Evolutionary conservation across 2,888 invertebrate species (phyloP).

Genomic region (Cloeon dipterum): DNA sequence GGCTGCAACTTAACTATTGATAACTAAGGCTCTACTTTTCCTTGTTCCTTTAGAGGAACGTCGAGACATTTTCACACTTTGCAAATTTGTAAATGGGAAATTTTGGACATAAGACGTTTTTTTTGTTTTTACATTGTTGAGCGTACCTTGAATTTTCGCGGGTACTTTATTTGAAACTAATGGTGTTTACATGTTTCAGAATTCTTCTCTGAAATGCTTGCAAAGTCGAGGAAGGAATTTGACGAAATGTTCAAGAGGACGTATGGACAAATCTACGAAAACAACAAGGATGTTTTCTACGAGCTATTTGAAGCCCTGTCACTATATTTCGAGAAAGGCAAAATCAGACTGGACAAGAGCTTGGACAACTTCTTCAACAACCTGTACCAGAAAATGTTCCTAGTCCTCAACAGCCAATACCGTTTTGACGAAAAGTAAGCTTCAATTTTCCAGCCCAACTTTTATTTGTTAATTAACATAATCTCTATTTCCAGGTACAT

Average conservation of each 20-base stretch:
- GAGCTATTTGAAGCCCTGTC: slow-evolving; percentile 77
- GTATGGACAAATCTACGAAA: slow-evolving; percentile 85
- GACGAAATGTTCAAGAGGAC: slow-evolving; percentile 90
- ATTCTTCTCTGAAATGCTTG: slow-evolving; percentile 66
- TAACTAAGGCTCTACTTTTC: too few relatives aligned
- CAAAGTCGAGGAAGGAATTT: slow-evolving; percentile 63
- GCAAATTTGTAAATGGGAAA: too few relatives aligned
- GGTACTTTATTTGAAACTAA: too few relatives aligned
- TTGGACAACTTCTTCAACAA: slow-evolving; percentile 85
- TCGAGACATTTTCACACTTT: too few relatives aligned
- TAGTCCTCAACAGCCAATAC: slow-evolving; percentile 82
- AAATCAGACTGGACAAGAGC: slow-evolving; percentile 60
- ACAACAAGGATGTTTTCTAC: slow-evolving; percentile 79
- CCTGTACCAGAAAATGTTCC: slow-evolving; percentile 89
- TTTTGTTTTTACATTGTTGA: too few relatives aligned
- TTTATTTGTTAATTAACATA: not conserved
- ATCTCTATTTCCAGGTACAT: slow-evolving; percentile 33
- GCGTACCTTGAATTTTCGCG: too few relatives aligned
- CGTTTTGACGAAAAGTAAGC: slow-evolving; percentile 61
- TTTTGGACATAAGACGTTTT: too few relatives aligned
- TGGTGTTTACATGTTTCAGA: too few relatives aligned
- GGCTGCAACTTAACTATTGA: too few relatives aligned
- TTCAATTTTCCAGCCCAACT: not conserved
- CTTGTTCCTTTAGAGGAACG: too few relatives aligned
- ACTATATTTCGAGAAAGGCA: slow-evolving; percentile 66